Percentiles rank a stretch among this genome's conserved stretches.
phyloP scores from a whole-genome alignment of 2,113 vertebrate species.

The Sapayoa aenigma region DNA sequence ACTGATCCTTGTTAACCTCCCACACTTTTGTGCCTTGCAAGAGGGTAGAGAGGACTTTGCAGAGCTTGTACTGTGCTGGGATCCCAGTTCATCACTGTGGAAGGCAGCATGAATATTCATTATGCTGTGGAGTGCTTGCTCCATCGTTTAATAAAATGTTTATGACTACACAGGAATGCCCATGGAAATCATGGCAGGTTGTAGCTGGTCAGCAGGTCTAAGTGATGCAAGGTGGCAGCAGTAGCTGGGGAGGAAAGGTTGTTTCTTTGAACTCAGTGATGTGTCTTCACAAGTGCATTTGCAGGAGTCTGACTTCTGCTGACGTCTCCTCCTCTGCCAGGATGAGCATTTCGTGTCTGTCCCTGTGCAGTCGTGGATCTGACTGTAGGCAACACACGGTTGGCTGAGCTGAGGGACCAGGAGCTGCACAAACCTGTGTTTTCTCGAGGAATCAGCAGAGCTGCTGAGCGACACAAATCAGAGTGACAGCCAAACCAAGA shows the following conservation, averaged over 20 bases:
- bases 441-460: background rate
- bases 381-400: background rate
- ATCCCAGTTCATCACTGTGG: background rate
- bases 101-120: background rate
- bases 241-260: background rate
- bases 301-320: background rate
- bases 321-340: background rate
- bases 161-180: background rate
- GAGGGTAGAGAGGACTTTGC: background rate
- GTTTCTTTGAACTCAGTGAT: background rate
- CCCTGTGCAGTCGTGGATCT: background rate
- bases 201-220: background rate
- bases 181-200: background rate
- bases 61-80: background rate
- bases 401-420: background rate
- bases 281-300: background rate
- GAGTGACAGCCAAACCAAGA: background rate
- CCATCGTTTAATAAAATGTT: background rate
- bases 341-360: background rate
- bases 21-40: background rate
- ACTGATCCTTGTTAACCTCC: slow-evolving; percentile 42
- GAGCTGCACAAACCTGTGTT: background rate
- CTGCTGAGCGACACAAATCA: background rate
- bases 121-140: background rate
- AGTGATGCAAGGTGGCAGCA: background rate